A percentile compares a stretch with the other conserved stretches of the same genome.
Evolutionary conservation across 1,140 invertebrate genomes (phyloP).

Genomic region (Drosophila melanogaster): DNA sequence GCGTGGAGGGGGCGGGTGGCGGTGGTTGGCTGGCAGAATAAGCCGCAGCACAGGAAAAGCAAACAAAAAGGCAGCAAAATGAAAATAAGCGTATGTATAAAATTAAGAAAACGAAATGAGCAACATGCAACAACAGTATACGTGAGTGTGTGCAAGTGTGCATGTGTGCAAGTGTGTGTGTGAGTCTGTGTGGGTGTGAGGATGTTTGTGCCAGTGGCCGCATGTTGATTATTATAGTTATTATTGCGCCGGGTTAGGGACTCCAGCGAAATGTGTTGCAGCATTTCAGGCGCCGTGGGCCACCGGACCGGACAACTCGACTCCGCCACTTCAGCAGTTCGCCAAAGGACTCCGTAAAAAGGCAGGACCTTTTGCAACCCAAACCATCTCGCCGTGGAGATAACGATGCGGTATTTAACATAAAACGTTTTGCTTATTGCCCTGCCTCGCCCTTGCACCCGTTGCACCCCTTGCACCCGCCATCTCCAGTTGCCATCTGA

Average conservation of each 20-base stretch:
- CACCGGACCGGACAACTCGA: constrained; percentile 10
- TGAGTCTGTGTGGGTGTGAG: constrained; percentile 20
- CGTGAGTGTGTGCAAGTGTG: constrained; percentile 24
- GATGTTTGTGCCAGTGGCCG: constrained; percentile 36
- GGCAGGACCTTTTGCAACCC: too few relatives aligned
- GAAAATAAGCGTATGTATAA: constrained; percentile 76
- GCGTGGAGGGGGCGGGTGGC: not conserved
- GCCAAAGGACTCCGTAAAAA: not conserved
- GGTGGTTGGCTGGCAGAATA: not conserved
- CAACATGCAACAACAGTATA: constrained; percentile 32
- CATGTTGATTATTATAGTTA: constrained; percentile 78
- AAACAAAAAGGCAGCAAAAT: constrained; percentile 57
- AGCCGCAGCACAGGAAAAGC: constrained; percentile 18
- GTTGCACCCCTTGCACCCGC: not conserved
- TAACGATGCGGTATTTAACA: constrained; percentile 70
- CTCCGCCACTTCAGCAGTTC: not conserved
- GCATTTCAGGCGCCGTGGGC: constrained; percentile 53
- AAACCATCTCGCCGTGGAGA: constrained; percentile 22
- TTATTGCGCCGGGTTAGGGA: constrained; percentile 55
- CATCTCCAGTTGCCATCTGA: not conserved
- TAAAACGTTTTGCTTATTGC: constrained; percentile 64
- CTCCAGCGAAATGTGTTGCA: constrained; percentile 28
- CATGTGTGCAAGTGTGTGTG: not conserved
- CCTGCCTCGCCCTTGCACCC: constrained; percentile 1
- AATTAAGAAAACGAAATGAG: constrained; percentile 77